These are phyloP conservation scores for Arion vulgaris DNA, from an alignment of 1,140 invertebrate species.

Conservation along the genomic window DNA sequence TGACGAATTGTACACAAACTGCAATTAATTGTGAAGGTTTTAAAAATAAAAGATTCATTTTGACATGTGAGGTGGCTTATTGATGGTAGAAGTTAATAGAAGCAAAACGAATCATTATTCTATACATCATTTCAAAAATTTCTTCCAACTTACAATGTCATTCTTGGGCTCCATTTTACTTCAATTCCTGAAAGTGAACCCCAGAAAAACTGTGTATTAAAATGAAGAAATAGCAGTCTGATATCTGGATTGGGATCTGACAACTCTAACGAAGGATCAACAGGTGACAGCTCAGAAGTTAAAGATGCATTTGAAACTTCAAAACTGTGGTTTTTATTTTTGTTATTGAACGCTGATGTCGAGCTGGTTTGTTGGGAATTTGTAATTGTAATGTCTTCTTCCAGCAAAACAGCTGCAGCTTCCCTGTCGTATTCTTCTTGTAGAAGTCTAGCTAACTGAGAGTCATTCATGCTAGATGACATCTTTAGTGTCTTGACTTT, in stretches of 20 bases:
- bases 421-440: slow-evolving; percentile 38
- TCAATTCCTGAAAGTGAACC: slow-evolving; percentile 82
- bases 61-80: too few species aligned
- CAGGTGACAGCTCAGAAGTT: slow-evolving; percentile 64
- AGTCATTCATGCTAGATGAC: neutral
- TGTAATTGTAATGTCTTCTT: neutral
- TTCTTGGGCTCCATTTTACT: slow-evolving; percentile 94
- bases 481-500: too few species aligned
- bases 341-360: neutral
- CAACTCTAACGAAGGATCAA: slow-evolving; percentile 81
- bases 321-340: neutral
- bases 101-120: too few species aligned
- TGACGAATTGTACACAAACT: too few species aligned
- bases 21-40: too few species aligned
- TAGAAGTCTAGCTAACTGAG: slow-evolving; percentile 5
- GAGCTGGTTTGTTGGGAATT: neutral
- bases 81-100: too few species aligned
- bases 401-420: neutral
- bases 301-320: too few species aligned
- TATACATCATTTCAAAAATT: too few species aligned
- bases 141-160: slow-evolving; percentile 90
- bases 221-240: slow-evolving; percentile 86
- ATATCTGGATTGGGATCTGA: slow-evolving; percentile 96
- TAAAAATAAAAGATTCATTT: too few species aligned
- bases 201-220: slow-evolving; percentile 90